A percentile compares a stretch with the other conserved stretches of the same genome.
phyloP scores from a whole-genome alignment of 2,113 vertebrate species.

The Pungitius pungitius region DNA sequence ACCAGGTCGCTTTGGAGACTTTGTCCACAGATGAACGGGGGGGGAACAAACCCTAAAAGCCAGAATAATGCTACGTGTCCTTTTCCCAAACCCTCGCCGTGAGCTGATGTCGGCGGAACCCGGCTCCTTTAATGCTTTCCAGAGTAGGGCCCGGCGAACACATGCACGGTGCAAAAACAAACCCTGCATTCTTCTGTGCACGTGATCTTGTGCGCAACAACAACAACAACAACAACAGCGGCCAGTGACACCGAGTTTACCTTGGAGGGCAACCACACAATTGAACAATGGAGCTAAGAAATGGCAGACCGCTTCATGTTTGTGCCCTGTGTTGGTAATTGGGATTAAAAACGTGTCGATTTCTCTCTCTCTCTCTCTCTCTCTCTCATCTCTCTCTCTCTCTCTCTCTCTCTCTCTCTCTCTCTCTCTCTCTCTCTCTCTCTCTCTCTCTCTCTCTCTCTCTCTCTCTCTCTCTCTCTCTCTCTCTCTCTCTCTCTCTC shows the following conservation, averaged over 20 bases:
- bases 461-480: no score
- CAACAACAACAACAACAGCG: neutral
- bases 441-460: no score
- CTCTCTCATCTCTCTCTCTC: neutral
- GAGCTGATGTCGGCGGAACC: no score
- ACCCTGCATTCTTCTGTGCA: neutral
- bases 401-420: neutral
- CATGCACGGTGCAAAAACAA: conserved; percentile 18
- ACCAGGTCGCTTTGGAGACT: neutral
- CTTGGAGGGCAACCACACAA: neutral
- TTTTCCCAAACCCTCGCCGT: no score
- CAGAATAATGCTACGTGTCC: neutral
- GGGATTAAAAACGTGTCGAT: neutral
- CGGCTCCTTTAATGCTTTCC: conserved; percentile 40
- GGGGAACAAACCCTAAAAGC: neutral
- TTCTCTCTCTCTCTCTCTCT: neutral
- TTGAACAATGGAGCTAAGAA: neutral
- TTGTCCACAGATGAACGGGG: neutral
- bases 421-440: no score
- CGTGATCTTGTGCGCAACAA: neutral
- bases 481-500: neutral
- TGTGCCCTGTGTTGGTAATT: conserved; percentile 4
- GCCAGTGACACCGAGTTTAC: conserved; percentile 14
- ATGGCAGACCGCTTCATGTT: conserved; percentile 4
- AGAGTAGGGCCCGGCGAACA: conserved; percentile 19